Evolutionary conservation across 2,797 vertebrate genomes (phyloP).

Genomic region (Crenuchus spilurus): DNA sequence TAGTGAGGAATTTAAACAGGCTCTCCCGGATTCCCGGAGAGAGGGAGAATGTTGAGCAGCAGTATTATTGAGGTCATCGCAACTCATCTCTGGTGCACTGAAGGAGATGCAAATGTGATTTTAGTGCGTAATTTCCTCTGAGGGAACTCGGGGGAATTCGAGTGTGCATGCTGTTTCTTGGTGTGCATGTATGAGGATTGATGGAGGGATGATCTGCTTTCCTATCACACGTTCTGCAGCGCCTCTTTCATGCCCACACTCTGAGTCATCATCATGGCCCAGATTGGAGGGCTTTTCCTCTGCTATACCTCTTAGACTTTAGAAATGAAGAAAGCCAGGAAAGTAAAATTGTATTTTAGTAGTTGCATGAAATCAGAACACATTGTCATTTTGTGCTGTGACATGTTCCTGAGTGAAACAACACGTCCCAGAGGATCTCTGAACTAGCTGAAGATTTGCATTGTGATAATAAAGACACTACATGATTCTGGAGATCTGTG

Average conservation of each 20-base stretch:
- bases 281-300: slow-evolving; percentile 16
- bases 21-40: neutral
- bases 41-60: neutral
- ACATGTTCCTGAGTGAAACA: too few relatives aligned
- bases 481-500: too few relatives aligned
- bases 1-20: neutral
- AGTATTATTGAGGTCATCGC: slow-evolving; percentile 23
- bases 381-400: too few relatives aligned
- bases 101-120: slow-evolving; percentile 10
- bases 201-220: neutral
- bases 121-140: slow-evolving; percentile 21
- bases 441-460: too few relatives aligned
- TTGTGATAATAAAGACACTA: too few relatives aligned
- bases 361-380: too few relatives aligned
- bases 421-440: too few relatives aligned
- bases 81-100: neutral
- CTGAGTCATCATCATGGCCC: neutral
- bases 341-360: neutral
- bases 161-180: neutral
- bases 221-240: neutral
- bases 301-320: neutral
- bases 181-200: neutral
- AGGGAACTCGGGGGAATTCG: slow-evolving; percentile 1
- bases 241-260: neutral
- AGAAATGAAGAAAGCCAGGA: neutral